These are phyloP conservation scores for Drosophila yooni DNA, from an alignment of 2,888 invertebrate species.

Conservation along the genomic window DNA sequence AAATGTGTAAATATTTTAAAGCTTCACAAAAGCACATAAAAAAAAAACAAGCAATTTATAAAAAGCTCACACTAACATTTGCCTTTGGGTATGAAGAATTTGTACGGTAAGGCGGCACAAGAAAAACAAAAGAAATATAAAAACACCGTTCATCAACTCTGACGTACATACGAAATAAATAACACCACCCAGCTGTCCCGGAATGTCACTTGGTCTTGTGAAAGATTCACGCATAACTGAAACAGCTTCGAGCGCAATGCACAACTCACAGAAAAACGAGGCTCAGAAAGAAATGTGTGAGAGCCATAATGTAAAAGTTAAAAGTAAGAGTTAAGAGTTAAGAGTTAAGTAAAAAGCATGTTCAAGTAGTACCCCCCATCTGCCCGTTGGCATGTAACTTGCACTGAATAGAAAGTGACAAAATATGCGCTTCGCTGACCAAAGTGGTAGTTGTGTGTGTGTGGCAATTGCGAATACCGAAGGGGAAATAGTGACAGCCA, in stretches of 20 bases:
- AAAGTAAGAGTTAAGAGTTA: slow-evolving; percentile 44
- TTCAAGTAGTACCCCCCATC: slow-evolving; percentile 6
- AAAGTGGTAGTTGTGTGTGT: slow-evolving; percentile 19
- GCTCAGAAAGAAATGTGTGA: slow-evolving; percentile 22
- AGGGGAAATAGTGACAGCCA: slow-evolving; percentile 14
- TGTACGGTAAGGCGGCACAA: neutral
- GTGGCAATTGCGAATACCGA: slow-evolving; percentile 18
- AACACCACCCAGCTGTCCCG: slow-evolving; percentile 37
- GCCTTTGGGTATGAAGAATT: slow-evolving; percentile 12
- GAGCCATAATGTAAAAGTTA: slow-evolving; percentile 36
- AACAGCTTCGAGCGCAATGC: slow-evolving; percentile 39
- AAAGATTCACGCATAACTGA: slow-evolving; percentile 82
- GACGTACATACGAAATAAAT: slow-evolving; percentile 18
- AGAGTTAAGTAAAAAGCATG: slow-evolving; percentile 29
- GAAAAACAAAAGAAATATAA: neutral
- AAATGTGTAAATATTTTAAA: neutral
- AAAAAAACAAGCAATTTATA: neutral
- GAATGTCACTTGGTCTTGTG: slow-evolving; percentile 78
- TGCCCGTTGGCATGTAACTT: slow-evolving; percentile 25
- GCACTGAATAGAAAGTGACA: slow-evolving; percentile 69
- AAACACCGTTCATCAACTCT: slow-evolving; percentile 4
- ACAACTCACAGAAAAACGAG: slow-evolving; percentile 16
- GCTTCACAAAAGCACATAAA: slow-evolving; percentile 11
- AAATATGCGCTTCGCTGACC: slow-evolving; percentile 51
- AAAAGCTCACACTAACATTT: slow-evolving; percentile 4